Evolutionary conservation across 2,113 vertebrate genomes (phyloP).

Genomic region (Mus pahari): DNA sequence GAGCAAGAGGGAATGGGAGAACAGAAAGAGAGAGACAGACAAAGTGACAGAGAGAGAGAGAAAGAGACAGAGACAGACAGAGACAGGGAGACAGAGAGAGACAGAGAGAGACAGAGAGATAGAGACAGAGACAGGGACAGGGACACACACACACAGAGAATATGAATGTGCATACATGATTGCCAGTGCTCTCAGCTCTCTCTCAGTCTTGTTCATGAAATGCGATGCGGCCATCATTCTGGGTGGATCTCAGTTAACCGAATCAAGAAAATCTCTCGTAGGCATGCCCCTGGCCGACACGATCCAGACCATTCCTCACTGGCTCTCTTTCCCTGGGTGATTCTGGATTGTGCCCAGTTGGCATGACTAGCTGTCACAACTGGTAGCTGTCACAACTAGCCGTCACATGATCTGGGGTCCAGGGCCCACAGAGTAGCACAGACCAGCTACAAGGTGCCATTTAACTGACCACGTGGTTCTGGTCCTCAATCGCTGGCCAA

Average conservation of each 20-base stretch:
- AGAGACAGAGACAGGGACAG: not conserved
- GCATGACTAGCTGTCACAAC: not conserved
- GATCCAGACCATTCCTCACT: not conserved
- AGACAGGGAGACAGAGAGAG: accelerated
- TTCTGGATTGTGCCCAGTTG: not conserved
- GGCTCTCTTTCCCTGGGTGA: not conserved
- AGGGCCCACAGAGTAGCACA: not conserved
- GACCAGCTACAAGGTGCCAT: not conserved
- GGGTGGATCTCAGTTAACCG: not conserved
- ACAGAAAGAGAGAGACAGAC: no score
- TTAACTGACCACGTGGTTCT: not conserved
- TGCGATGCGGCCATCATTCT: not conserved
- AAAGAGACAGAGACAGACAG: not conserved
- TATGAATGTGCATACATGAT: not conserved
- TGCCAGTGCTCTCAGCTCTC: not conserved
- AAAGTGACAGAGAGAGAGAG: no score
- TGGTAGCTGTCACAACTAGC: no score
- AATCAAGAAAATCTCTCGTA: not conserved
- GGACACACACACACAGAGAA: not conserved
- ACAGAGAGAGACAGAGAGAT: accelerated
- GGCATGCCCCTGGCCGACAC: not conserved
- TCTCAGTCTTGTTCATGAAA: not conserved
- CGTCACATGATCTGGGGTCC: accelerated
- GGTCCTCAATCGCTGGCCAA: not conserved
- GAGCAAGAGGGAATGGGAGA: not conserved